These are phyloP conservation scores for Cordilura impudica DNA, from an alignment of 2,888 invertebrate species.

Conservation along the genomic window DNA sequence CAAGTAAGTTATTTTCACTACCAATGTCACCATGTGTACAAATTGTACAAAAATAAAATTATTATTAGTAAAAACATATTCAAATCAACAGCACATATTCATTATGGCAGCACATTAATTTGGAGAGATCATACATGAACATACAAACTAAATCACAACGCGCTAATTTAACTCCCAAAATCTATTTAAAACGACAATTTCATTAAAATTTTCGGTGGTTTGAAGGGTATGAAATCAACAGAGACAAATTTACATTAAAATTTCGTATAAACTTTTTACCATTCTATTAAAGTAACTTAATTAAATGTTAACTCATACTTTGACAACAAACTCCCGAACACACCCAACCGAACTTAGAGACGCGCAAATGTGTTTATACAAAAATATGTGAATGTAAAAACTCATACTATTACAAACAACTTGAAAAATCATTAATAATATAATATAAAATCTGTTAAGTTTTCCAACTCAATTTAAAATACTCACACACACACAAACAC, in stretches of 20 bases:
- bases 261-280: conserved; percentile 14
- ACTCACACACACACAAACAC: background rate
- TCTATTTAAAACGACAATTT: conserved; percentile 44
- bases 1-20: background rate
- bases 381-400: background rate
- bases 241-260: conserved; percentile 29
- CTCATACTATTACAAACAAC: background rate
- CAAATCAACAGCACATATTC: background rate
- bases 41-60: too few species aligned
- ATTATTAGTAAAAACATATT: background rate
- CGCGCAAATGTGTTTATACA: background rate
- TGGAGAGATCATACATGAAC: background rate
- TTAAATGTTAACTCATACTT: conserved; percentile 44
- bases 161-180: conserved; percentile 40
- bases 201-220: conserved; percentile 37
- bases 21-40: background rate
- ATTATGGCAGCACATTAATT: background rate
- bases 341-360: background rate
- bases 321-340: background rate
- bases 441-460: conserved; percentile 23
- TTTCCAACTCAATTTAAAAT: conserved; percentile 15
- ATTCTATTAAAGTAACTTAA: conserved; percentile 52
- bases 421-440: conserved; percentile 18
- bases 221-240: conserved; percentile 7
- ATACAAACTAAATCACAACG: conserved; percentile 27